Conservation (phyloP, 2,797 vertebrate genomes). For the Glyptemys insculpta region DNA sequence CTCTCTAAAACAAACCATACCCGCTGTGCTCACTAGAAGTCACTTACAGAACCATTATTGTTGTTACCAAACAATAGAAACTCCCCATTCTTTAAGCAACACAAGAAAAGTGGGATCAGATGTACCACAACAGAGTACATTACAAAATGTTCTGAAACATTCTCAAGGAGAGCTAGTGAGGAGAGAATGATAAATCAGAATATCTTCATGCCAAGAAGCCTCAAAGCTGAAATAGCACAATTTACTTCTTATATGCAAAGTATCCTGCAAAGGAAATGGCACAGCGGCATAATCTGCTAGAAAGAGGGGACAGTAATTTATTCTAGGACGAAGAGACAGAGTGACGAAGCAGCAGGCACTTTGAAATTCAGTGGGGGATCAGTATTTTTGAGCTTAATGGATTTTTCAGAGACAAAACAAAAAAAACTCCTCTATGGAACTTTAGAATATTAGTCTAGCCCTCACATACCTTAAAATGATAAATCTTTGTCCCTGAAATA, state of each 20-base stretch:
- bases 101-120: not conserved
- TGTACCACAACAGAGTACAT: not conserved
- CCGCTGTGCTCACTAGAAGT: not conserved
- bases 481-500: conserved; percentile 80
- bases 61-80: not conserved
- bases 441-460: conserved; percentile 42
- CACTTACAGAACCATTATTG: not conserved
- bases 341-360: conserved; percentile 18
- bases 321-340: conserved; percentile 29
- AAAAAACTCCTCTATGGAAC: conserved; percentile 45
- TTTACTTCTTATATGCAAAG: conserved; percentile 67
- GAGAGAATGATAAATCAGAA: conserved; percentile 30
- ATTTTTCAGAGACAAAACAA: conserved; percentile 57
- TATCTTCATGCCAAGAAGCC: conserved; percentile 13
- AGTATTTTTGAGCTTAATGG: conserved; percentile 53
- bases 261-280: conserved; percentile 51
- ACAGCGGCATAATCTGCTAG: conserved; percentile 49
- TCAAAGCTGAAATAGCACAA: conserved; percentile 58
- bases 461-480: conserved; percentile 70
- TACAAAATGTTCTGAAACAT: not conserved
- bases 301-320: conserved; percentile 59
- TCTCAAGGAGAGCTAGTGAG: not conserved
- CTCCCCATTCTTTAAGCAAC: not conserved
- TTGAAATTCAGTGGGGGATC: conserved; percentile 52
- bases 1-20: not conserved